Percentiles rank a stretch among this genome's conserved stretches.
Conservation (phyloP, 2,888 invertebrate genomes). For the Thera obeliscata region DNA sequence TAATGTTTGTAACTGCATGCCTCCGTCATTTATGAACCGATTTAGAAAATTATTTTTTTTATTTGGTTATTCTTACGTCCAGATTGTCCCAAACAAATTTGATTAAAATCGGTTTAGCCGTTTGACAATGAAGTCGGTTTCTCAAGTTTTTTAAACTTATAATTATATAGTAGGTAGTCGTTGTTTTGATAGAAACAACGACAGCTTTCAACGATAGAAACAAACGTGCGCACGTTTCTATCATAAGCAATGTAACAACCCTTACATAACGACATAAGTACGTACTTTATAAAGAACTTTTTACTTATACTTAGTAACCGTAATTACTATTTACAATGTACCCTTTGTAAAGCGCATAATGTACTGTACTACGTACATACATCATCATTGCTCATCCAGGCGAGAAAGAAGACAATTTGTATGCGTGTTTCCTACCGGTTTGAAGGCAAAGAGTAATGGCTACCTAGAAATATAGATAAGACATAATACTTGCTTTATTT, state of each 20-base stretch:
- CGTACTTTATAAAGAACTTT: background rate
- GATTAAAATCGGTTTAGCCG: too few relatives aligned
- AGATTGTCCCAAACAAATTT: too few relatives aligned
- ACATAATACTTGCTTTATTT: background rate
- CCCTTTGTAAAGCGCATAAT: conserved; percentile 22
- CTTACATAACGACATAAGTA: conserved; percentile 11
- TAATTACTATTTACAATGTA: conserved; percentile 20
- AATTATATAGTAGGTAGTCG: too few relatives aligned
- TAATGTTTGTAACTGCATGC: too few relatives aligned
- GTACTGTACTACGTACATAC: conserved; percentile 15
- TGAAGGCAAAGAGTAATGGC: conserved; percentile 21
- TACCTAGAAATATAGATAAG: background rate
- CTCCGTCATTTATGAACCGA: too few relatives aligned
- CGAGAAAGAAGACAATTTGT: conserved; percentile 43
- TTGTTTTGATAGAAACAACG: too few relatives aligned
- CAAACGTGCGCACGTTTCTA: background rate
- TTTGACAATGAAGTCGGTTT: too few relatives aligned
- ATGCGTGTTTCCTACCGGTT: conserved; percentile 48
- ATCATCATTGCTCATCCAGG: conserved; percentile 37
- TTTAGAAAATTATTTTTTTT: too few relatives aligned
- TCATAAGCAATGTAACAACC: background rate
- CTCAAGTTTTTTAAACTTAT: too few relatives aligned
- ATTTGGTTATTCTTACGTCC: too few relatives aligned
- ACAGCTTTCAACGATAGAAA: too few relatives aligned
- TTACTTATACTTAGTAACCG: conserved; percentile 14